Base-by-base conservation (phyloP, 2,113 vertebrate species). In the Vicugna pacos region DNA sequence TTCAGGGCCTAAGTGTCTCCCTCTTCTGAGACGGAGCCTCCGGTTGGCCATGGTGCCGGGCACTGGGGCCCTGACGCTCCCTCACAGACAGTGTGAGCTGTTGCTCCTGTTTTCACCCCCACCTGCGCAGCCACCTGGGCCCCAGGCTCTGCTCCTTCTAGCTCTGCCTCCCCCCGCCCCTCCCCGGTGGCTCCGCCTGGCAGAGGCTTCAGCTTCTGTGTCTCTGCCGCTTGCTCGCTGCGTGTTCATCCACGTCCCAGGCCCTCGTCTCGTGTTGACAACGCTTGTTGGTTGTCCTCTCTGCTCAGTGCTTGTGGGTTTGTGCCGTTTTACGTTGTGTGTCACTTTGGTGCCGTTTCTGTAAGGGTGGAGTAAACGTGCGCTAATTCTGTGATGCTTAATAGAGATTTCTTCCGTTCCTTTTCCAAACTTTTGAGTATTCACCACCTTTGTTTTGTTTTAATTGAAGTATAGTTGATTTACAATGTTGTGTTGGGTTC, bases 181-280 rank as follows among this genome's bases (percentile, higher is more conserved):
- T 70, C 17, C 14, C 42, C 14, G 38, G 38, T 5, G 38, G 38
- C 38, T 5, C 38, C 38, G 38, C 38, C 38, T 42, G 38, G 38
- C 5, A 11, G 7, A 58, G n/a, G 46, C 56, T 4, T 28, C 12
- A 0, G 46, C 2, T 2, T 46, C 69, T 4, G 15, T 12, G 16
- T 80, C 79, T 65, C 35, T 38, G 24, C 48, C n/a, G 4, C 6
- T 14, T 16, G 19, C 17, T 79, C 10, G 42, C 60, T 60, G 11
- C 14, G 3, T 50, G 30, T 10, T 38, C 42, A 14, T 24, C 13
- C 11, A 1, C 26, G 14, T 65, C 30, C 38, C 69, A 6, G 17
- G 26, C 6, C 12, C 12, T 15, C 28, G 42, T 16, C 14, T 4
- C 26, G 35, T 17, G 9, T 19, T 28, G 28, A 28, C 24, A 50